These are phyloP conservation scores for Beris morrisii DNA, from an alignment of 2,888 invertebrate genomes.

Conservation along the genomic window DNA sequence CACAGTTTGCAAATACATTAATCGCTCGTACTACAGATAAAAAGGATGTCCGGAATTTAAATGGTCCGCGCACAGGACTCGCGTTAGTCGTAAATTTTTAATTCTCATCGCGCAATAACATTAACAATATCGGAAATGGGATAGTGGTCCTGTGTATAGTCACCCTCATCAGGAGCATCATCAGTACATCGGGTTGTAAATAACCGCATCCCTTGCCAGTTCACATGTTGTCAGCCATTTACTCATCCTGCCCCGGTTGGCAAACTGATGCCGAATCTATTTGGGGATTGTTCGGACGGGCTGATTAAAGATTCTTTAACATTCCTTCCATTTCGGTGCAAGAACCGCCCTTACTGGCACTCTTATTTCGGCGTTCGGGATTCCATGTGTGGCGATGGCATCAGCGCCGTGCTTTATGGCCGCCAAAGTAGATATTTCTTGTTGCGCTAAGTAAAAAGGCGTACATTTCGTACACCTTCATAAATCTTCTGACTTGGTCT, in stretches of 20 bases:
- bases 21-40: too few relatives aligned
- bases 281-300: slow-evolving; percentile 30
- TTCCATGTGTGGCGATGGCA: slow-evolving; percentile 21
- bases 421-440: slow-evolving; percentile 29
- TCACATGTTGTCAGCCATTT: slow-evolving; percentile 1
- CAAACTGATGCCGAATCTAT: slow-evolving; percentile 24
- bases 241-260: slow-evolving; percentile 23
- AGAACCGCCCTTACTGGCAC: too few relatives aligned
- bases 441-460: slow-evolving; percentile 30
- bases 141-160: slow-evolving; percentile 14
- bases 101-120: slow-evolving; percentile 5
- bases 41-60: too few relatives aligned
- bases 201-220: slow-evolving; percentile 19
- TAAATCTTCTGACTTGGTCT: slow-evolving; percentile 29
- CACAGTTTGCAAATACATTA: background rate
- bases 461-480: slow-evolving; percentile 29
- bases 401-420: slow-evolving; percentile 26
- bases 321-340: too few relatives aligned
- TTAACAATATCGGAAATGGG: slow-evolving; percentile 20
- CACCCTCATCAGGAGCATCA: slow-evolving; percentile 11
- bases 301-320: slow-evolving; percentile 19
- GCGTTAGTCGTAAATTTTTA: too few relatives aligned
- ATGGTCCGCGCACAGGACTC: too few relatives aligned
- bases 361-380: background rate
- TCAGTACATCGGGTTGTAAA: slow-evolving; percentile 20